Percentiles rank a stretch among this genome's conserved stretches.
Evolutionary conservation across 2,797 vertebrate genomes (phyloP).

Genomic region (Phalloptychus januarius): DNA sequence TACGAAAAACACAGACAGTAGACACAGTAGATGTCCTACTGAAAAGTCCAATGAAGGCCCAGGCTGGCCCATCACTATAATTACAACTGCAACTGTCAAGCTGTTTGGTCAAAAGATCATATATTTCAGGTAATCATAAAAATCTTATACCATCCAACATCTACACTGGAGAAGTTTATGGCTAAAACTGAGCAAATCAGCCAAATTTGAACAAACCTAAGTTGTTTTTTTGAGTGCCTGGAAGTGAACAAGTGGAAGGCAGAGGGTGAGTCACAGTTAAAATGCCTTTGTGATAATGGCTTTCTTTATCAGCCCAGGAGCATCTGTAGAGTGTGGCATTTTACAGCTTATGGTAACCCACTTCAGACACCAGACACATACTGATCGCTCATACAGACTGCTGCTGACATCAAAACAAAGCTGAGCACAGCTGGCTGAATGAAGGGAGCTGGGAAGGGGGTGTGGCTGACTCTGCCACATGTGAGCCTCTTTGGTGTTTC

Average conservation of each 20-base stretch:
- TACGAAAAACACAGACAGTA: not conserved
- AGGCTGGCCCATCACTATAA: not conserved
- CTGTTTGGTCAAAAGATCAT: not conserved
- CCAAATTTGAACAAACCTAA: conserved; percentile 39
- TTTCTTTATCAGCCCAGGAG: conserved; percentile 79
- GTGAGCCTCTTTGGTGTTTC: conserved; percentile 55
- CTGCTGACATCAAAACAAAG: conserved; percentile 73
- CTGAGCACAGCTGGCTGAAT: conserved; percentile 72
- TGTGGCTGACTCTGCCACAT: conserved; percentile 59
- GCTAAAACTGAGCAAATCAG: conserved; percentile 33
- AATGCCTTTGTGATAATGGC: conserved; percentile 73
- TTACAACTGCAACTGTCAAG: not conserved
- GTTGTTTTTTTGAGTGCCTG: conserved; percentile 46
- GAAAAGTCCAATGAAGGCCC: not conserved
- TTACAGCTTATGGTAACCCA: conserved; percentile 78
- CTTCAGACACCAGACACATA: conserved; percentile 68
- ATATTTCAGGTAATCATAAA: not conserved
- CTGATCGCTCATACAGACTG: conserved; percentile 42
- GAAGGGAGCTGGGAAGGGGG: conserved; percentile 45
- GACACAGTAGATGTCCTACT: not conserved
- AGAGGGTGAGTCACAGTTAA: conserved; percentile 57
- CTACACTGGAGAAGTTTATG: not conserved
- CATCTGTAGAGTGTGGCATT: conserved; percentile 80
- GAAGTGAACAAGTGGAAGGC: conserved; percentile 51
- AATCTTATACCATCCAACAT: not conserved